Evolutionary conservation across 1,140 invertebrate genomes (phyloP), one percentile per base, ranked within the genome.

Genomic region (Nephotettix cincticeps): DNA sequence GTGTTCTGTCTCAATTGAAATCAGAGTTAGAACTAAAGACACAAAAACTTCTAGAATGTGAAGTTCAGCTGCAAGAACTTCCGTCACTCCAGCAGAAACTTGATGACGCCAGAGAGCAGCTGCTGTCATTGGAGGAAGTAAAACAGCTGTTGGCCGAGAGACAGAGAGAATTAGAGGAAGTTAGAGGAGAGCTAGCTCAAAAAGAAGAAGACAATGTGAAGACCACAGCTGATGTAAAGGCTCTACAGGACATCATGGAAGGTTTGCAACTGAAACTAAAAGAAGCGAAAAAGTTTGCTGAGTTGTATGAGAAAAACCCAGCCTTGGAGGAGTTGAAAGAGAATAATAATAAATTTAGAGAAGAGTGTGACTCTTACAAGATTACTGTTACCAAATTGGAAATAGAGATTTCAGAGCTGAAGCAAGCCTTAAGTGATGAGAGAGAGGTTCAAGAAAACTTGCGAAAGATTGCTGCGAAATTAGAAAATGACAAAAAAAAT

Each of bases 31-130:
- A 84, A 27, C 75, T 72, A 28, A 88, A 86, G 61, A 84, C 84
- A 68, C 76, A 80, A 19, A 79, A 81, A 43, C 76, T 89, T 9
- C 82, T 83, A 69, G 81, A 82, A 58, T 82, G 82, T 1, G 83
- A 85, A 36, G 83, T 86, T 75, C 82, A 83, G n/a, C 78, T 87
- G 4, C 77, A 79, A 3, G 85, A 87, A 64, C 82, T 87, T 47
- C 77, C 80, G 1, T 80, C 80, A n/a, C 77, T 89, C 28, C 85
- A 89, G 77, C 82, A 84, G 72, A 84, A 87, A 73, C 80, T 87
- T 14, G 80, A 85, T 32, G 82, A 87, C 69, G 74, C 87, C 9
- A 84, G 85, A 73, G 76, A 79, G 0, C 85, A 87, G 70, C 79
- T 86, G 27, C 84, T 86, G 63, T 80, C 82, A 58, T 81, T 83